These are phyloP conservation scores for Morpho deidamia DNA, from an alignment of 2,888 invertebrate genomes.

Conservation along the genomic window DNA sequence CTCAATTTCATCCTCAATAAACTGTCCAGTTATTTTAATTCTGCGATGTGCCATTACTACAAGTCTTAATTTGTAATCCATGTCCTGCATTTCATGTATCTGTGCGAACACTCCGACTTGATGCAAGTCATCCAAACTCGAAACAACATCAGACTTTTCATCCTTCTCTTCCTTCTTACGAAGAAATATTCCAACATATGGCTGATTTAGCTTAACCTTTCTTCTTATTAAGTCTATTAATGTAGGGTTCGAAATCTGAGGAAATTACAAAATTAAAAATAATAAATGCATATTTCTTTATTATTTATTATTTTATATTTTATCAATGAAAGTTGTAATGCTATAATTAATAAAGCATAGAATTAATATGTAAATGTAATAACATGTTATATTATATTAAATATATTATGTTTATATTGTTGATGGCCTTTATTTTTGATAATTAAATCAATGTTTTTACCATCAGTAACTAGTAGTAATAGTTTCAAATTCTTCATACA, in stretches of 20 bases:
- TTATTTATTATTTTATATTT: no score
- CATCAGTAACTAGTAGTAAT: no score
- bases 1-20: conserved; percentile 85
- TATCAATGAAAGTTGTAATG: no score
- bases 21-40: conserved; percentile 88
- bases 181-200: conserved; percentile 97
- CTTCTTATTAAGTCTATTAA: conserved; percentile 93
- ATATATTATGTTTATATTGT: no score
- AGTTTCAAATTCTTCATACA: no score
- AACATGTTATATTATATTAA: no score
- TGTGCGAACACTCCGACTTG: conserved; percentile 97
- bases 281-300: not conserved
- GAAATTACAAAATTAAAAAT: conserved; percentile 25
- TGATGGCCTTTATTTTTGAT: no score
- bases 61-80: conserved; percentile 92
- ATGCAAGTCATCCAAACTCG: conserved; percentile 91
- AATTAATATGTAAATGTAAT: no score
- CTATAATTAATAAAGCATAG: no score
- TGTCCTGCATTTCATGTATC: conserved; percentile 97
- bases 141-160: conserved; percentile 91
- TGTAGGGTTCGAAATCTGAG: conserved; percentile 89
- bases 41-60: conserved; percentile 97
- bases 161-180: conserved; percentile 94
- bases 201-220: conserved; percentile 97
- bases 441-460: no score